phyloP scores from a whole-genome alignment of 2,888 invertebrate species.

The Endomychus coccineus region DNA sequence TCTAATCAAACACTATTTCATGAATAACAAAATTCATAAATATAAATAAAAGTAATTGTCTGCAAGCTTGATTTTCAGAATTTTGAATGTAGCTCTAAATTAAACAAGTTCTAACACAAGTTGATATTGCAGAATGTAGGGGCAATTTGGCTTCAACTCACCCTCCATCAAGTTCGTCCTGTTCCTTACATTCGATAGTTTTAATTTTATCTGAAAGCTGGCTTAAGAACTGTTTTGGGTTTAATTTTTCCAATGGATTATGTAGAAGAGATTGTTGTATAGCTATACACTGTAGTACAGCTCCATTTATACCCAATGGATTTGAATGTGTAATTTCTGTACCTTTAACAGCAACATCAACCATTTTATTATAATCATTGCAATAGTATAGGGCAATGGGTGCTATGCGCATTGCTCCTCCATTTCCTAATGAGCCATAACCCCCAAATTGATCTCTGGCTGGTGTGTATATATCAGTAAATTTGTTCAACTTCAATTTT shows the following conservation, averaged over 20 bases:
- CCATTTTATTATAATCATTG: constrained; percentile 44
- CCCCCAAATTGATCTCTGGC: constrained; percentile 61
- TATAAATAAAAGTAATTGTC: too few relatives aligned
- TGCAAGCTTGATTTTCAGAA: too few relatives aligned
- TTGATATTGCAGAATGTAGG: not conserved
- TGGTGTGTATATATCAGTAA: constrained; percentile 53
- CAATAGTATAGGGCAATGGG: constrained; percentile 58
- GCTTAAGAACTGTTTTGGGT: constrained; percentile 46
- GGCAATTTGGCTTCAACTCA: constrained; percentile 6
- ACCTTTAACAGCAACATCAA: constrained; percentile 46
- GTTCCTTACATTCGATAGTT: constrained; percentile 41
- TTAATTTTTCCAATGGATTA: constrained; percentile 43
- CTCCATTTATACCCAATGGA: constrained; percentile 50
- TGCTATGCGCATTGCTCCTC: constrained; percentile 66
- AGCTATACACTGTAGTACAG: constrained; percentile 52
- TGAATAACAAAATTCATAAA: too few relatives aligned
- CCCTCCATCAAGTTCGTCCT: constrained; percentile 33
- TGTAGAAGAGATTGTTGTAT: constrained; percentile 48
- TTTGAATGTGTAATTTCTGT: constrained; percentile 59
- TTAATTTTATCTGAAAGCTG: constrained; percentile 50
- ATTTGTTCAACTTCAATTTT: constrained; percentile 48
- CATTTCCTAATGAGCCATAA: constrained; percentile 68
- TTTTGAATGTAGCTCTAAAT: not conserved
- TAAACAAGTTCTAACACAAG: not conserved
- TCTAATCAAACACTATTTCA: too few relatives aligned